phyloP scores from a whole-genome alignment of 2,113 vertebrate species.

The Arenaria interpres region DNA sequence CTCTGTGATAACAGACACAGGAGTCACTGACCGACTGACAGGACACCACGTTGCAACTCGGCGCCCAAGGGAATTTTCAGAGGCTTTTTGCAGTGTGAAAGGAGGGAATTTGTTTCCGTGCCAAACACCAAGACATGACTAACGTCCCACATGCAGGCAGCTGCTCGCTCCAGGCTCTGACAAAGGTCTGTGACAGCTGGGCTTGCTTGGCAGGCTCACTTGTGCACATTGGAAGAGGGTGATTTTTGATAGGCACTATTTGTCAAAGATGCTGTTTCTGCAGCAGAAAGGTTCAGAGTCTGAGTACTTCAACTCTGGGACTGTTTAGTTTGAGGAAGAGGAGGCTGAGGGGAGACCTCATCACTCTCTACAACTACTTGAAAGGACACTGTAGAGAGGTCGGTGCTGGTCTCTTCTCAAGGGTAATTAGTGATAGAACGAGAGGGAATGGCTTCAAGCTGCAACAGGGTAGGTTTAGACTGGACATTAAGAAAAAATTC shows the following conservation, averaged over 20 bases:
- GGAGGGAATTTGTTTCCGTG: not conserved
- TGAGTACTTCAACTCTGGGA: not conserved
- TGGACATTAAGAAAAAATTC: no score
- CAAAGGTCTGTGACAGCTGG: not conserved
- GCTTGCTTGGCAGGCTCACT: not conserved
- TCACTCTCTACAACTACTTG: no score
- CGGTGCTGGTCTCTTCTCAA: no score
- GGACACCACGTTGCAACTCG: not conserved
- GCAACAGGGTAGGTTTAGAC: no score
- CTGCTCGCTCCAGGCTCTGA: not conserved
- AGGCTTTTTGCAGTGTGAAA: not conserved
- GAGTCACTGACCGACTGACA: not conserved
- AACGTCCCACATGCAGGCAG: not conserved
- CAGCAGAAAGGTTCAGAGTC: not conserved
- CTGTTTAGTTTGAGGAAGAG: no score
- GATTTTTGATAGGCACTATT: not conserved
- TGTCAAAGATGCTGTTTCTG: not conserved
- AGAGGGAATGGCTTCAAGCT: no score
- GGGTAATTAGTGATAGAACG: no score
- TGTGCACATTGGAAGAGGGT: fast-evolving
- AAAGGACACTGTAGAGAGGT: no score
- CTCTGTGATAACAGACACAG: no score
- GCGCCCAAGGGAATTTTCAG: not conserved
- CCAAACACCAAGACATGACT: not conserved
- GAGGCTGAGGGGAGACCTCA: no score